A percentile compares a stretch with the other conserved stretches of the same genome.
phyloP scores from a whole-genome alignment of 2,113 vertebrate species.

The Gambusia affinis region DNA sequence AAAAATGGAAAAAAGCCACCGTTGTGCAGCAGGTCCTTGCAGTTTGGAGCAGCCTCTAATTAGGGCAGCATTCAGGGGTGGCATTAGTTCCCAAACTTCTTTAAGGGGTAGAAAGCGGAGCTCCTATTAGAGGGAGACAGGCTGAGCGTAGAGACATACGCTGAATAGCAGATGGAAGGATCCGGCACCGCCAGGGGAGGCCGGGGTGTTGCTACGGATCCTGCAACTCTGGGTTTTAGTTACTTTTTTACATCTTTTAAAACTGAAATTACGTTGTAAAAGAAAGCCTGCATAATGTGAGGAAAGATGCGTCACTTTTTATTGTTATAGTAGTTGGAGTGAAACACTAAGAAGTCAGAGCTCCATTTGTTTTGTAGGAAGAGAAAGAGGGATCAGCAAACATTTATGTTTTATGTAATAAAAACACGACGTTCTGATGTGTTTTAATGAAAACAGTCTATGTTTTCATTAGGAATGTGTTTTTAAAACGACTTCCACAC shows the following conservation, averaged over 20 bases:
- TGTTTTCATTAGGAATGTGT: not conserved
- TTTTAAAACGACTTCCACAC: not conserved
- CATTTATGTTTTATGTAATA: not conserved
- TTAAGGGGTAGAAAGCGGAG: slow-evolving; percentile 88
- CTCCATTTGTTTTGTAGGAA: too few relatives aligned
- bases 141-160: slow-evolving; percentile 84
- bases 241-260: too few relatives aligned
- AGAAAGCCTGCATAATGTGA: too few relatives aligned
- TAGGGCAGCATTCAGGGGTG: slow-evolving; percentile 86
- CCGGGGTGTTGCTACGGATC: slow-evolving; percentile 44
- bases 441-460: not conserved
- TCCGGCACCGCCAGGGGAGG: slow-evolving; percentile 85
- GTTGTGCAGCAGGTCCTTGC: slow-evolving; percentile 75
- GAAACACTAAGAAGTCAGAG: too few relatives aligned
- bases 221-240: not conserved
- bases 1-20: slow-evolving; percentile 65
- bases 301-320: too few relatives aligned
- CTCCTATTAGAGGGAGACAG: slow-evolving; percentile 86
- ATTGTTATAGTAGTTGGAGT: too few relatives aligned
- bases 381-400: not conserved
- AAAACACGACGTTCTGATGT: not conserved
- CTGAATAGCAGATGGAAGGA: slow-evolving; percentile 82
- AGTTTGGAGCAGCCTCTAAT: slow-evolving; percentile 85
- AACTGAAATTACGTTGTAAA: too few relatives aligned
- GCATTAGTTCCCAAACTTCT: slow-evolving; percentile 92